phyloP scores from a whole-genome alignment of 2,113 vertebrate genomes.

The Microtus pennsylvanicus region DNA sequence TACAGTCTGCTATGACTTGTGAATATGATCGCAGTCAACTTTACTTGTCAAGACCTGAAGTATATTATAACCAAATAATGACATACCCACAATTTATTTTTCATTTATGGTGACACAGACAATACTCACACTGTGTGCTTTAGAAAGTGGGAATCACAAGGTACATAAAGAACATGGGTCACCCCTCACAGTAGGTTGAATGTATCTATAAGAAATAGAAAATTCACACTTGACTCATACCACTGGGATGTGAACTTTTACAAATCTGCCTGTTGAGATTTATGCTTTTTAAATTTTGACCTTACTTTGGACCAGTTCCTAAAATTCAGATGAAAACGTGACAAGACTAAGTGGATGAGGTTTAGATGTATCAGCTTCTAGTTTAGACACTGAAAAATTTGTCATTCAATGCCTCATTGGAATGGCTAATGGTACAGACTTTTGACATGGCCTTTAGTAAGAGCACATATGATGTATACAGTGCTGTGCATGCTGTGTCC shows the following conservation, averaged over 20 bases:
- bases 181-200: no score
- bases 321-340: neutral
- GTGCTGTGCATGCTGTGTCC: no score
- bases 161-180: no score
- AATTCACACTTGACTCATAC: neutral
- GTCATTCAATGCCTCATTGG: neutral
- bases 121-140: no score
- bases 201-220: neutral
- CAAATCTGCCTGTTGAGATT: neutral
- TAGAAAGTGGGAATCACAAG: no score
- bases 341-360: accelerated
- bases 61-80: neutral
- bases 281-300: no score
- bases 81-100: neutral
- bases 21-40: neutral
- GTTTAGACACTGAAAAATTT: neutral
- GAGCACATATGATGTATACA: no score
- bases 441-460: neutral
- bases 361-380: neutral
- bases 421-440: neutral
- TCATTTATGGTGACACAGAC: no score
- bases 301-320: neutral
- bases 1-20: neutral
- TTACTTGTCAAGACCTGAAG: neutral
- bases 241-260: neutral